Evolutionary conservation across 2,113 vertebrate species (phyloP).

Genomic region (Nothoprocta perdicaria): DNA sequence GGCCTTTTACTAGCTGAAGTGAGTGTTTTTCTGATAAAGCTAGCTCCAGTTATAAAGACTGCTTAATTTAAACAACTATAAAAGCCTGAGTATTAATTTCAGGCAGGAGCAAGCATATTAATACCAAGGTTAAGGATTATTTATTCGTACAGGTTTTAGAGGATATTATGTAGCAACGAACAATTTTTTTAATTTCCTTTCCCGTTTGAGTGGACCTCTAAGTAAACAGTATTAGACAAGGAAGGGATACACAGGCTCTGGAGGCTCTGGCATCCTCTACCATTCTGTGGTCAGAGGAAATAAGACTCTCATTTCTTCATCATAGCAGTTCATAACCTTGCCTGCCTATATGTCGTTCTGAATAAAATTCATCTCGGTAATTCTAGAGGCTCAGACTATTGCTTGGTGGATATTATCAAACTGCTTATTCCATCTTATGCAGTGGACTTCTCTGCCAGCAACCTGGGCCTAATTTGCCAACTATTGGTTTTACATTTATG

Average conservation of each 20-base stretch:
- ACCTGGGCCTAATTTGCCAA: background rate
- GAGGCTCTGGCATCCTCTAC: background rate
- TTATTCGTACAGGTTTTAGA: slow-evolving; percentile 24
- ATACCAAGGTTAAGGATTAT: slow-evolving; percentile 21
- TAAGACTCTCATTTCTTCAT: slow-evolving; percentile 34
- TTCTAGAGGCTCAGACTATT: background rate
- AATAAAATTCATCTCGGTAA: slow-evolving; percentile 42
- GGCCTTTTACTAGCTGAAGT: background rate
- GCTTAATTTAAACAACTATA: background rate
- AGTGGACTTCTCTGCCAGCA: background rate
- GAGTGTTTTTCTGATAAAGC: background rate
- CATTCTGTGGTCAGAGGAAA: slow-evolving; percentile 36
- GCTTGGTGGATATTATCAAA: background rate
- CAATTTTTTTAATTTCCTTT: slow-evolving; percentile 51
- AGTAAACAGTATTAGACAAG: slow-evolving; percentile 22
- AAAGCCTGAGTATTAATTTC: slow-evolving; percentile 34
- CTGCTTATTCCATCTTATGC: background rate
- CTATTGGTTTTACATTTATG: background rate
- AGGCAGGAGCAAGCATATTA: background rate
- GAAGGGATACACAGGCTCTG: background rate
- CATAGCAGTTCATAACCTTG: slow-evolving; percentile 38
- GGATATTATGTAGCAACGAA: slow-evolving; percentile 17
- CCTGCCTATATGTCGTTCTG: slow-evolving; percentile 33
- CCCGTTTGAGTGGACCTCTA: background rate
- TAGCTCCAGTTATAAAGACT: slow-evolving; percentile 1